Conservation (phyloP, 2,888 invertebrate genomes). For the Bugulina stolonifera region DNA sequence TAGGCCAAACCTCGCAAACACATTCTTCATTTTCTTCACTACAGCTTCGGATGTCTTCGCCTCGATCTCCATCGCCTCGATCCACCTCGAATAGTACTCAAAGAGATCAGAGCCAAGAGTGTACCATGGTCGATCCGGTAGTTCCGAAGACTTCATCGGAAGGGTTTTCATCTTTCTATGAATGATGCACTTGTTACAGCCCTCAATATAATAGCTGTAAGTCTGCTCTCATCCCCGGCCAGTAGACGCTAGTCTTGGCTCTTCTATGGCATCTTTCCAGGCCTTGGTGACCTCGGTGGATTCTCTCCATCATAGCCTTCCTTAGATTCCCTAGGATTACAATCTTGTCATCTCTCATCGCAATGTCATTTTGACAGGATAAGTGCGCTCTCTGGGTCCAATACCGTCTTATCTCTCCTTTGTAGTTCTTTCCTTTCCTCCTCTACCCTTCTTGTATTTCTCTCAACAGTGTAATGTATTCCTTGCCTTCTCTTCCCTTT, state of each 20-base stretch:
- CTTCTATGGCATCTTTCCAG: neutral
- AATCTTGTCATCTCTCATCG: too few species aligned
- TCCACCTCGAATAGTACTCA: neutral
- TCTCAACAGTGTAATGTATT: too few species aligned
- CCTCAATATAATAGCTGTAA: neutral
- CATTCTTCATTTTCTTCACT: too few species aligned
- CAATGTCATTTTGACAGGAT: too few species aligned
- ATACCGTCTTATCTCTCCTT: too few species aligned
- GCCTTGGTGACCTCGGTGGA: neutral
- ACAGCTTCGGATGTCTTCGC: constrained; percentile 26
- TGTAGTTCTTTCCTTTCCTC: too few species aligned
- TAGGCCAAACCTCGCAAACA: constrained; percentile 29
- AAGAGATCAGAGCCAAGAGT: neutral
- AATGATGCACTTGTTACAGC: too few species aligned
- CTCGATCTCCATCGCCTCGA: neutral
- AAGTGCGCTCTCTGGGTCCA: neutral
- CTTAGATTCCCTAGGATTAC: too few species aligned
- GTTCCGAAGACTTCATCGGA: neutral
- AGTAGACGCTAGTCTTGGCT: neutral
- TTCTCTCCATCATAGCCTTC: neutral
- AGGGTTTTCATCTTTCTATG: neutral
- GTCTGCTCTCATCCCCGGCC: neutral
- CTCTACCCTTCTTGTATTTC: too few species aligned
- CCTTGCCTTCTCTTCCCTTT: too few species aligned
- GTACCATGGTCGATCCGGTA: neutral